Conservation (phyloP, 2,888 invertebrate genomes). For the Prostheceraeus crozeri region DNA sequence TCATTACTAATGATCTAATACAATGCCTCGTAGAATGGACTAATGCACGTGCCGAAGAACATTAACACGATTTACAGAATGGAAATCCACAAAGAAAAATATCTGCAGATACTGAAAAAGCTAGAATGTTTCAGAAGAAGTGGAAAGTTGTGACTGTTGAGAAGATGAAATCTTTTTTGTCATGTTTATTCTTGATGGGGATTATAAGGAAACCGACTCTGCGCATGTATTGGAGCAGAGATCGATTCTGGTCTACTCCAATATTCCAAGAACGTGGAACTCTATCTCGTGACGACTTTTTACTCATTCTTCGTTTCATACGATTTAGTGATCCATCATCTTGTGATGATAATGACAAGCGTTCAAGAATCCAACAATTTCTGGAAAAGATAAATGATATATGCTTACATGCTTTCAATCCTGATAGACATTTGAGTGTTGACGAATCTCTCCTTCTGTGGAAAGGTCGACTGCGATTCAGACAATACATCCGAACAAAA, state of each 20-base stretch:
- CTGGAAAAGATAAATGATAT: constrained; percentile 9
- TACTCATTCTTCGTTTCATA: constrained; percentile 3
- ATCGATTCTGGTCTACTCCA: neutral
- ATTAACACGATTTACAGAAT: no score
- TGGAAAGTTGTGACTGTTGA: neutral
- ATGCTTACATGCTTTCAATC: neutral
- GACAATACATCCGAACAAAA: constrained; percentile 7
- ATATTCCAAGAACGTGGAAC: neutral
- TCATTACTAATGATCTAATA: neutral
- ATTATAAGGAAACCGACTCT: constrained; percentile 2
- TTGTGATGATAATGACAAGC: constrained; percentile 4
- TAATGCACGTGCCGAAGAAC: constrained; percentile 7
- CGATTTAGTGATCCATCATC: neutral
- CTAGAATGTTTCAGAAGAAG: neutral
- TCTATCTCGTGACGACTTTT: neutral
- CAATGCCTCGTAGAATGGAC: neutral
- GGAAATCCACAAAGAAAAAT: no score
- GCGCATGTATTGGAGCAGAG: constrained; percentile 6
- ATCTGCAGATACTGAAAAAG: constrained; percentile 3
- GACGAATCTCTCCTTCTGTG: constrained; percentile 14
- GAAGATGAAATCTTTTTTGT: neutral
- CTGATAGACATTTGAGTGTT: neutral
- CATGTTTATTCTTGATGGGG: constrained; percentile 6
- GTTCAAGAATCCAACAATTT: neutral
- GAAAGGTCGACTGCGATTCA: constrained; percentile 3